Evolutionary conservation across 2,113 vertebrate species (phyloP), one percentile per base, ranked within the genome.

Genomic region (Prinia subflava): DNA sequence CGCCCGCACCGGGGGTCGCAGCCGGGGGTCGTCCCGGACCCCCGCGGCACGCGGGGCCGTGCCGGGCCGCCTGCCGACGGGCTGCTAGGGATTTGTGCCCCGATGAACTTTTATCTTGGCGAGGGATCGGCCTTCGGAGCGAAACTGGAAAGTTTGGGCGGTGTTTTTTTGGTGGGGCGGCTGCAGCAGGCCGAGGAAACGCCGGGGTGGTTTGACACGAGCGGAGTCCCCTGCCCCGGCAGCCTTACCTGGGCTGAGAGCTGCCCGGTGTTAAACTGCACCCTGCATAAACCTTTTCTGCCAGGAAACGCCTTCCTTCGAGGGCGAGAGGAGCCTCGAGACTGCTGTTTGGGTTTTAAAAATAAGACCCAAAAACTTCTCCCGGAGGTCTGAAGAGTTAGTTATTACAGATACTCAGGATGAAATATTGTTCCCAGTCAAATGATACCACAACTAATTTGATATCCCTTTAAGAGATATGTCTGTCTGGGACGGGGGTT

Each of bases 11-110:
- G 63, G 55, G 84, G 55, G 28, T 69, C 74, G 64, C 71, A 4
- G 0, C 27, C 47, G n/a, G 47, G 56, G 65, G 7, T 56, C 46
- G 71, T 7, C 11, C 37, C 53, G 27, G 46, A 33, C 11, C 21
- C 15, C 52, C 35, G 42, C 62, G 2, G 50, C 60, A 2, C 42
- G 9, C 60, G 52, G 31, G 20, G 49, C 42, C 37, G 24, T 1
- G 73, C 55, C 35, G 57, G 28, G 37, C 4, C 41, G 7, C 56
- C 18, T 8, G 53, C n/a, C 37, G 47, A 59, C 33, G 30, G 7
- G 0, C 5, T 8, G 10, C 31, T 67, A 1, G 16, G 35, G 33
- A 0, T 3, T 4, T 9, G 44, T 33, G 33, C 13, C 64, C 7
- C 24, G 18, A 4, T 23, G 23, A n/a, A n/a, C 50, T 85, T 31